These are phyloP conservation scores for Psylliodes chrysocephalus DNA, from an alignment of 2,888 invertebrate genomes.

Conservation along the genomic window DNA sequence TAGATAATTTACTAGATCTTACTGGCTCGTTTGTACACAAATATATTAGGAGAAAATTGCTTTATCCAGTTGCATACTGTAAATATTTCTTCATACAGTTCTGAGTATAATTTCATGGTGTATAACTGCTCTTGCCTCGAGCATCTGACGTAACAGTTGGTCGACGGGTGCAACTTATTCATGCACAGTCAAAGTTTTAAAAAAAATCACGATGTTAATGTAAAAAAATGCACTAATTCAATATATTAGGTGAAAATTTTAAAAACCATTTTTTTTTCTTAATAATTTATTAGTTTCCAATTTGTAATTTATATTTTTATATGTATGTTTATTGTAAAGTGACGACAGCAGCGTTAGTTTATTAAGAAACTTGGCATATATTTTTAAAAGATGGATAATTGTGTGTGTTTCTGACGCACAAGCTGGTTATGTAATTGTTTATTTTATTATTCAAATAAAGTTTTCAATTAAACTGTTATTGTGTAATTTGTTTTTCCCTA, in stretches of 20 bases:
- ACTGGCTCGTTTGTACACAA: no score
- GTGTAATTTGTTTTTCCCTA: not conserved
- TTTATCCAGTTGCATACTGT: not conserved
- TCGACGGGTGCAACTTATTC: not conserved
- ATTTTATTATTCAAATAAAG: slow-evolving; percentile 14
- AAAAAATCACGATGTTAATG: not conserved
- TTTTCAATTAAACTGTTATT: not conserved
- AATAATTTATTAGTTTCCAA: slow-evolving; percentile 12
- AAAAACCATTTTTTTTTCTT: not conserved
- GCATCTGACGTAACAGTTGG: not conserved
- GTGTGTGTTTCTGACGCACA: not conserved
- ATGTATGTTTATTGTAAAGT: slow-evolving; percentile 15
- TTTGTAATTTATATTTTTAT: slow-evolving; percentile 19
- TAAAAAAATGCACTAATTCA: slow-evolving; percentile 9
- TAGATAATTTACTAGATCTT: no score
- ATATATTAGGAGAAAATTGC: not conserved
- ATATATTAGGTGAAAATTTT: slow-evolving; percentile 10
- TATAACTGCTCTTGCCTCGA: not conserved
- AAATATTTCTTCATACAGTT: not conserved
- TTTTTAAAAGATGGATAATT: slow-evolving; percentile 7
- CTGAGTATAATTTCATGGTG: slow-evolving; percentile 6
- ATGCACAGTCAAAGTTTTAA: not conserved
- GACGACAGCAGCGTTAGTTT: not conserved
- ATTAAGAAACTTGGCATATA: not conserved
- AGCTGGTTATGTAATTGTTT: slow-evolving; percentile 7